Evolutionary conservation across 2,113 vertebrate species (phyloP), one percentile per base, ranked within the genome.

Genomic region (Rhinolophus sinicus): DNA sequence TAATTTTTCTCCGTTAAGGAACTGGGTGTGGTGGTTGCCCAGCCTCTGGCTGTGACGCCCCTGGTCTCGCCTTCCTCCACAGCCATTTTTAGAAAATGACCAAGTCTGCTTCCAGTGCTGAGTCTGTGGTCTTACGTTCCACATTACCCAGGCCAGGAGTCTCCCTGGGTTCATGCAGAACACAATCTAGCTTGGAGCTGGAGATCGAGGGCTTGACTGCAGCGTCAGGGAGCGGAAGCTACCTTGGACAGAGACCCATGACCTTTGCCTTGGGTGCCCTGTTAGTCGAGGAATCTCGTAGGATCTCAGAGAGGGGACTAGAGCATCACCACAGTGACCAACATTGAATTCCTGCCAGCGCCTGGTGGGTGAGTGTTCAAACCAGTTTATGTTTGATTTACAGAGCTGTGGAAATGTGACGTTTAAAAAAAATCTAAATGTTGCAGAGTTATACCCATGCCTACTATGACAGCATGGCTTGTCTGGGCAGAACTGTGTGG

Each of bases 391-490:
- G 40, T 92, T 90, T 96, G 90, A 81, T 82, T 88, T 89, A 65
- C 60, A 95, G 72, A 95, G 52, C 78, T 89, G 24, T 73, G 84
- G 75, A 94, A 77, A 50, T 56, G 26, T 94, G 88, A 76, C 94
- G 88, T 82, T 96, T 94, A 15, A 89, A 95, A 95, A 96, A 22
- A 93, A 50, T 69, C 89, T 19, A 77, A 92, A 88, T 70, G 64
- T 44, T 62, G 38, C 5, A 10, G 90, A 69, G 64, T 95, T 56
- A 44, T 24, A 56, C 52, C 28, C n/a, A 58, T 3, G 11, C 70
- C 76, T 56, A 33, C 70, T 40, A 4, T 11, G 56, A 33, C 21
- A 15, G 93, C 72, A 19, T 0, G 21, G 72, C 70, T 96, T 8
- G 24, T 73, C 91, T 52, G 82, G 69, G 85, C 54, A 81, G 38